These are phyloP conservation scores for Elysia chlorotica DNA, from an alignment of 1,140 invertebrate genomes.

Conservation along the genomic window DNA sequence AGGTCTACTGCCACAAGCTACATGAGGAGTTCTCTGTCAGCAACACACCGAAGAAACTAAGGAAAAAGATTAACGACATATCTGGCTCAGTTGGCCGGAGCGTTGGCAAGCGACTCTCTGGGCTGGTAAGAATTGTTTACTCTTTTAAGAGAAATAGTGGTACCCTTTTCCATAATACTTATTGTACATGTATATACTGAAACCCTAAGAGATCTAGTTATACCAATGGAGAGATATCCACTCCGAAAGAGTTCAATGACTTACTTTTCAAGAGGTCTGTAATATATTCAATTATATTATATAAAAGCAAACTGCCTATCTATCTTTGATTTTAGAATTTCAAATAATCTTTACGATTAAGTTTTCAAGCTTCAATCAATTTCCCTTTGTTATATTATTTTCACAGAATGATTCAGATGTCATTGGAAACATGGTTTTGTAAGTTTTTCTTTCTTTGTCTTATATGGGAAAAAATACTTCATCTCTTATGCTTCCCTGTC, in stretches of 20 bases:
- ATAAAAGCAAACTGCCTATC: too few species aligned
- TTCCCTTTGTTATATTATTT: too few species aligned
- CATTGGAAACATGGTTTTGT: conserved; percentile 58
- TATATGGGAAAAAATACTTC: too few species aligned
- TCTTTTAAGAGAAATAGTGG: too few species aligned
- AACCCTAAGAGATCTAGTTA: too few species aligned
- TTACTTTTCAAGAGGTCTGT: not conserved
- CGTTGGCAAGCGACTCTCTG: conserved; percentile 67
- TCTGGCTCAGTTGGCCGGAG: conserved; percentile 74
- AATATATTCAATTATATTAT: conserved; percentile 10
- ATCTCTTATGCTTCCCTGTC: too few species aligned
- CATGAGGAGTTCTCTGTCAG: conserved; percentile 75
- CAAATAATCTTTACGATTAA: too few species aligned
- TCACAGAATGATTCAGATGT: conserved; percentile 60
- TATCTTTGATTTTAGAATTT: too few species aligned
- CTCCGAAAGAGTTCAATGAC: not conserved
- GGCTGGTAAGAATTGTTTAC: conserved; percentile 44
- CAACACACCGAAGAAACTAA: conserved; percentile 72
- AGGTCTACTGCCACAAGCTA: conserved; percentile 73
- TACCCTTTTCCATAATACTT: too few species aligned
- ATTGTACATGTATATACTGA: too few species aligned
- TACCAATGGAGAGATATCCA: not conserved
- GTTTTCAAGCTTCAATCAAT: too few species aligned
- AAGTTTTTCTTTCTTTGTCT: conserved; percentile 44
- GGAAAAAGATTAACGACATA: conserved; percentile 68